Percentiles rank a stretch among this genome's conserved stretches.
These are phyloP conservation scores for Artemisiospiza belli DNA, from an alignment of 2,113 vertebrate species.

Conservation along the genomic window DNA sequence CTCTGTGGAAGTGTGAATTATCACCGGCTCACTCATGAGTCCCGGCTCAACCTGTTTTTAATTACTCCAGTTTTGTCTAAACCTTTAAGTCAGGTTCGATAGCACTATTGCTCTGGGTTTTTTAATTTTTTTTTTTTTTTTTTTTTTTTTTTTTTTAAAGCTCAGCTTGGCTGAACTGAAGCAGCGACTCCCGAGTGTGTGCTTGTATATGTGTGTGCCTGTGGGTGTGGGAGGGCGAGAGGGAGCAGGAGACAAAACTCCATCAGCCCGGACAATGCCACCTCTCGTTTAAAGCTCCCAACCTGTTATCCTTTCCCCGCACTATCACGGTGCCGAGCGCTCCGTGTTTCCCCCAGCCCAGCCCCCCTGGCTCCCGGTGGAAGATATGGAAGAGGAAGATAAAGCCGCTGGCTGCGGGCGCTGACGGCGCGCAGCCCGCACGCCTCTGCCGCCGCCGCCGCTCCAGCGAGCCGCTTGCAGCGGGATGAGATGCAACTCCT, in stretches of 20 bases:
- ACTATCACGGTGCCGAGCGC: constrained; percentile 40
- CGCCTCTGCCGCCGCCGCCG: neutral
- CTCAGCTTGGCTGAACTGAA: neutral
- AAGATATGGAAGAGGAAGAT: constrained; percentile 73
- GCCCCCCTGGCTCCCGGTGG: neutral
- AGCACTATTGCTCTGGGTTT: neutral
- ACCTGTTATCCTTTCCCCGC: neutral
- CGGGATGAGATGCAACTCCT: constrained; percentile 29
- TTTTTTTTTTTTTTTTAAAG: neutral
- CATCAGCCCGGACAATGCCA: constrained; percentile 1
- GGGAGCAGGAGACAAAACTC: constrained; percentile 7
- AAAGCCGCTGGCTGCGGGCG: constrained; percentile 29
- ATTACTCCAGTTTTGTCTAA: neutral
- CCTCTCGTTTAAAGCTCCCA: neutral
- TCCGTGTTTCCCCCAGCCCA: neutral
- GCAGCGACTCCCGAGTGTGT: neutral
- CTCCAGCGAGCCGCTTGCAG: neutral
- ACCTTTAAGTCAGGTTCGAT: constrained; percentile 29
- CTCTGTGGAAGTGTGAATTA: neutral
- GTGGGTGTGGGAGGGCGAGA: neutral
- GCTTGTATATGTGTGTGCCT: neutral
- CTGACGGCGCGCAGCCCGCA: constrained; percentile 30
- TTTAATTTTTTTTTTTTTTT: neutral
- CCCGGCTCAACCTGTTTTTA: neutral
- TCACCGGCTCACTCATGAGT: neutral